Base-by-base conservation (phyloP, 2,888 invertebrate genomes). In the Ectropis crepuscularia region DNA sequence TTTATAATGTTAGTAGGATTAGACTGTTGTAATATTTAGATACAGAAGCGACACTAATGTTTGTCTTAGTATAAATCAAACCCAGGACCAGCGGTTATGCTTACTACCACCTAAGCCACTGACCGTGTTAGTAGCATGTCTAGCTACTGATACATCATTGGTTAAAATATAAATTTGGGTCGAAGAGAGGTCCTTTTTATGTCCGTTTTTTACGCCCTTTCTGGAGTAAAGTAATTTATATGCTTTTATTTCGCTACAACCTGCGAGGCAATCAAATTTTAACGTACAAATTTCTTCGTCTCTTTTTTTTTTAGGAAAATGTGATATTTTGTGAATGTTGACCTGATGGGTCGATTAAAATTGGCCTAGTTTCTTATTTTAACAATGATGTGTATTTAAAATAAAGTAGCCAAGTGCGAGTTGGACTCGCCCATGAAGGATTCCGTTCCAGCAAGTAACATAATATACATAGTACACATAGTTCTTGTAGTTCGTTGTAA, bases 171-270 rank as follows among this genome's bases (percentile, higher is more conserved):
- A 51, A 57, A 57, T 50, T 59, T 51, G 37, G 45, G 43, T 51
- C 45, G 50, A 45, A 59, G 47, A 47, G 39, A 53, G 46, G 54
- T 55, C 39, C 46, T 38, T 55, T 55, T 55, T 55, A 55, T 8
- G 55, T 55, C 47, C 55, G 55, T 39, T 55, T 53, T 28, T 55
- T 55, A 55, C 28, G 47, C 55, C 38, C 39, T 43, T 55, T 12
- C 46, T 55, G 55, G 55, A 55, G 55, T 55, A 47, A 46, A 55
- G 55, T 55, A 55, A 55, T 55, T 47, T 55, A 55, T 55, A 39
- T 12, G 47, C 39, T 55, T 55, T 54, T 47, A 47, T 55, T 55
- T 55, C 47, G 37, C 47, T 47, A 6, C 55, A 55, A 55, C 46
- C 55, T 55, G 55, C 47, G 55, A 12, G 38, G 46, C 47, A 47